Evolutionary conservation across 2,113 vertebrate genomes (phyloP).

Genomic region (Seriola quinqueradiata): DNA sequence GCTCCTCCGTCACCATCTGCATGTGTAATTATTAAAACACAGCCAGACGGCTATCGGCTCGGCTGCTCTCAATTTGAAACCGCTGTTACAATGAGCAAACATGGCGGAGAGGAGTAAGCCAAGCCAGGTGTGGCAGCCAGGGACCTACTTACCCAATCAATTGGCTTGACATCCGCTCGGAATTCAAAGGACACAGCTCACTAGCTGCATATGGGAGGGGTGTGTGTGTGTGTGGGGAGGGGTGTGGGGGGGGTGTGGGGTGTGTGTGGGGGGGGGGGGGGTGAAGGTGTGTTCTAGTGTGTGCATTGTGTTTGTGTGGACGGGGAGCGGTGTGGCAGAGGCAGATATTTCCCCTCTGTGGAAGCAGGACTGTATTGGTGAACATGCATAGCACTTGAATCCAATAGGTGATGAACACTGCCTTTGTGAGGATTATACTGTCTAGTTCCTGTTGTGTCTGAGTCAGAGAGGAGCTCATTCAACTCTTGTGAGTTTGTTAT

Average conservation of each 20-base stretch:
- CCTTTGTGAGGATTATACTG: not conserved
- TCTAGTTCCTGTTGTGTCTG: not conserved
- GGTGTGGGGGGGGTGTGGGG: not conserved
- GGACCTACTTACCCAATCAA: slow-evolving; percentile 26
- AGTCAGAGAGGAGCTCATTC: not conserved
- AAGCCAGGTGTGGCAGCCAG: slow-evolving; percentile 45
- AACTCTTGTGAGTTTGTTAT: not conserved
- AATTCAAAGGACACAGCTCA: not conserved
- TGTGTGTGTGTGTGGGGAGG: too few relatives aligned
- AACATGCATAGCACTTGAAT: not conserved
- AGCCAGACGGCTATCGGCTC: slow-evolving; percentile 26
- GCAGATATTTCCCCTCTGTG: not conserved
- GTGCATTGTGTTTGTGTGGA: not conserved
- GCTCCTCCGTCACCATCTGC: slow-evolving; percentile 53
- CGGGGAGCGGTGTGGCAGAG: too few relatives aligned
- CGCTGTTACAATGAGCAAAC: slow-evolving; percentile 44
- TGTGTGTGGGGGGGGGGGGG: too few relatives aligned
- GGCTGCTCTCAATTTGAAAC: not conserved
- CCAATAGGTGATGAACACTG: not conserved
- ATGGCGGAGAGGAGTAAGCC: not conserved
- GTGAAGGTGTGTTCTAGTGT: not conserved
- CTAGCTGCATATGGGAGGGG: not conserved
- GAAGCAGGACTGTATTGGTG: not conserved
- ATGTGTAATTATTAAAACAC: slow-evolving; percentile 57
- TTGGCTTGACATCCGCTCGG: not conserved